Evolutionary conservation across 1,140 invertebrate species (phyloP), one percentile per base, ranked within the genome.

Genomic region (Cydia splendana): DNA sequence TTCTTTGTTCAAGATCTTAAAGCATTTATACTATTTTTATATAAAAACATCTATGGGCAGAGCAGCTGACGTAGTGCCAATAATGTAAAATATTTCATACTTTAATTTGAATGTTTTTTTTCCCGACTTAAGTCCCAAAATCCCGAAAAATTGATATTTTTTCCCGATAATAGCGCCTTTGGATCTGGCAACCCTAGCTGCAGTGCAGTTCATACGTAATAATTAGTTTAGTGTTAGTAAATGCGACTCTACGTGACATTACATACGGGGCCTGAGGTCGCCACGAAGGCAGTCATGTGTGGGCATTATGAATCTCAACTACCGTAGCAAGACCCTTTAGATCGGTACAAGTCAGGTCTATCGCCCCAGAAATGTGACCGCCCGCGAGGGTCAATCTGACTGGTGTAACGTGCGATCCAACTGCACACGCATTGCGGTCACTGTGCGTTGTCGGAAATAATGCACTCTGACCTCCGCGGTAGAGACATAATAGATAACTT

Each of bases 241-340:
- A 80, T 81, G 80, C 81, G 79, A 85, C 82, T 83, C 81, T 82
- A 84, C 84, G 75, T 89, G 87, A 88, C 86, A 87, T 88, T 88
- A 83, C 86, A 79, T 77, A 78, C 80, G 74, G 76, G 67, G 76
- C 78, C 77, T 84, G 80, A 85, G 85, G 85, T 86, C 86, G 80
- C 74, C 34, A 77, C 76, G 82, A 85, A 85, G 85, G 82, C 77
- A 81, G 81, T 51, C 75, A 53, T 78, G 75, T 77, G 45, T 48
- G 48, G 77, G 67, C 67, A 38, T 34, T 71, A 38, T 45, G 38
- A 38, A 71, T 71, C n/a, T 71, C 34, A 45, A 18, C 67, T 42
- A 71, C 15, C n/a, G 9, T 45, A 71, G 2, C 34, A 10, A 42
- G 30, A 71, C 67, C 67, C 67, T 42, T 71, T 34, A 45, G 7